Evolutionary conservation across 2,888 invertebrate genomes (phyloP).

Genomic region (Lordiphosa fenestrarum): DNA sequence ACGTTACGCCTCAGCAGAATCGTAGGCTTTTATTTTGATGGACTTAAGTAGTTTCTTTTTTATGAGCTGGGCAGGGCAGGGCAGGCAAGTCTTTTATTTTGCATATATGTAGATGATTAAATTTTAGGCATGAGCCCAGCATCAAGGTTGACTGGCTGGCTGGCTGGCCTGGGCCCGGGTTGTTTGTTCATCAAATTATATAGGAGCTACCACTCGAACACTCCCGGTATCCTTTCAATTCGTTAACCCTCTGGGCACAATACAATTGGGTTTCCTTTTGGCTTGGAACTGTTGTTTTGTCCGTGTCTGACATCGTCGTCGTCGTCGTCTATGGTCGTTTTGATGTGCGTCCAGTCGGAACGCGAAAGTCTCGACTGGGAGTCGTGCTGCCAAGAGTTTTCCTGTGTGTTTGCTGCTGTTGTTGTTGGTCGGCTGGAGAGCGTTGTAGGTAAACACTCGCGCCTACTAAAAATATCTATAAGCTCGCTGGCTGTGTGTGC

Average conservation of each 20-base stretch:
- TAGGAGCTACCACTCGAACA: conserved; percentile 58
- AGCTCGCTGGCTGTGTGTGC: conserved; percentile 40
- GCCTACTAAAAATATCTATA: conserved; percentile 72
- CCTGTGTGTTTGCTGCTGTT: conserved; percentile 28
- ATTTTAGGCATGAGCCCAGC: conserved; percentile 19
- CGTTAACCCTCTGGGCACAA: conserved; percentile 44
- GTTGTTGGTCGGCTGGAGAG: conserved; percentile 59
- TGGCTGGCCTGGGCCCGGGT: conserved; percentile 31
- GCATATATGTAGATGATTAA: conserved; percentile 36
- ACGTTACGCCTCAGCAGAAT: conserved; percentile 47
- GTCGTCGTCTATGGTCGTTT: conserved; percentile 33
- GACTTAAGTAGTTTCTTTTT: conserved; percentile 36
- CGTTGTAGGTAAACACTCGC: conserved; percentile 71
- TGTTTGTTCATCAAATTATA: conserved; percentile 73
- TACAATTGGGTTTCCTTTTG: conserved; percentile 34
- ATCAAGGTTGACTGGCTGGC: conserved; percentile 49
- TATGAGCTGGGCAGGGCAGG: conserved; percentile 36
- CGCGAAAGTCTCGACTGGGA: conserved; percentile 40
- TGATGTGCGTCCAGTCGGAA: conserved; percentile 67
- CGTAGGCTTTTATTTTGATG: conserved; percentile 45
- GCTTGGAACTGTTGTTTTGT: conserved; percentile 62
- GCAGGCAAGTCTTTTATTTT: conserved; percentile 38
- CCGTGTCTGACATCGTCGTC: conserved; percentile 59
- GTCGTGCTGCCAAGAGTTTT: conserved; percentile 12
- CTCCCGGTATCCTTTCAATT: conserved; percentile 45